Percentiles rank a stretch among this genome's conserved stretches.
Conservation (phyloP, 2,797 vertebrate species). For the Malacoraja senta region DNA sequence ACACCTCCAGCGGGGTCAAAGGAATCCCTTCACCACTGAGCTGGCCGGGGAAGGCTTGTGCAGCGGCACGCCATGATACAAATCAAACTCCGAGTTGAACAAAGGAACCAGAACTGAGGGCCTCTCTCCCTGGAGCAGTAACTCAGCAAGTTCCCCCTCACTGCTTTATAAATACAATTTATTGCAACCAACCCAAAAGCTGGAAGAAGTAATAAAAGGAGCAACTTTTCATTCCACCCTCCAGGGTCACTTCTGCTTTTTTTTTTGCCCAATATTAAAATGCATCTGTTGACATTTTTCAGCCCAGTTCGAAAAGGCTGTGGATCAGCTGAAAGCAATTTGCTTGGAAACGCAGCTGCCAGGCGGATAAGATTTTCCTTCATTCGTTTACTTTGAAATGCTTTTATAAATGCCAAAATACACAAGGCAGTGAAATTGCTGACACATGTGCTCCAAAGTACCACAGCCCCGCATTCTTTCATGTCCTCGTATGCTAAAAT, state of each 20-base stretch:
- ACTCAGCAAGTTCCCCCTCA: not conserved
- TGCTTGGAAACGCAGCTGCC: conserved; percentile 79
- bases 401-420: conserved; percentile 88
- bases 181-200: not conserved
- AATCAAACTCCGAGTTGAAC: not conserved
- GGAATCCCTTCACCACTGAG: not conserved
- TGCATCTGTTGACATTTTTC: conserved; percentile 80
- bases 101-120: not conserved
- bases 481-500: conserved; percentile 82
- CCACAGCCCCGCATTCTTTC: conserved; percentile 81
- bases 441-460: conserved; percentile 83
- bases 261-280: conserved; percentile 66
- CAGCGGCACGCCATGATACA: not conserved
- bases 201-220: conserved; percentile 25
- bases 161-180: not conserved
- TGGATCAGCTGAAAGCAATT: conserved; percentile 93
- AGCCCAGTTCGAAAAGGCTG: conserved; percentile 76
- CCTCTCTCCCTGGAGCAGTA: not conserved
- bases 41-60: not conserved
- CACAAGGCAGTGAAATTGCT: conserved; percentile 94
- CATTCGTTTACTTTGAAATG: conserved; percentile 92
- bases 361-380: conserved; percentile 86
- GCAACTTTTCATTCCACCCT: conserved; percentile 32
- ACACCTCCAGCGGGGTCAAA: not conserved
- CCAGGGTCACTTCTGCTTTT: conserved; percentile 53